Evolutionary conservation across 2,113 vertebrate genomes (phyloP).

Genomic region (Catharus fuscescens): DNA sequence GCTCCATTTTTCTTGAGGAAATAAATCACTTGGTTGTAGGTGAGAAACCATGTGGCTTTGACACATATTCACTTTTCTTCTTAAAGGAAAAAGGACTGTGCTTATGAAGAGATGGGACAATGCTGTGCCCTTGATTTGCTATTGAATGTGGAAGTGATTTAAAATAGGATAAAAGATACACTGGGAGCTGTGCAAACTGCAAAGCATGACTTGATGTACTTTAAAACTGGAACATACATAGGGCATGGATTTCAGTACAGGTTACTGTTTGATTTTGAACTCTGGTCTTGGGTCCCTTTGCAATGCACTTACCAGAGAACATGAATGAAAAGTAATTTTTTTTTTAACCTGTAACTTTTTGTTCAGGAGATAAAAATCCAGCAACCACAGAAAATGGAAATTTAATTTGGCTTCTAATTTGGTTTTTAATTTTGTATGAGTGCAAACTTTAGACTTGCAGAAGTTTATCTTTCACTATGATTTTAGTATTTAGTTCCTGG

Average conservation of each 20-base stretch:
- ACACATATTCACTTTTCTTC: not conserved
- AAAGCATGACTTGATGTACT: not conserved
- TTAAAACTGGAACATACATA: not conserved
- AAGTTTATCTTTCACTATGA: not conserved
- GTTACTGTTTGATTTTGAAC: not conserved
- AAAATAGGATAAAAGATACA: not conserved
- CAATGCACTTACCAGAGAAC: not conserved
- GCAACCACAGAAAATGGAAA: not conserved
- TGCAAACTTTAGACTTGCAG: not conserved
- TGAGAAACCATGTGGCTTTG: not conserved
- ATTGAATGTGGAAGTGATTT: not conserved
- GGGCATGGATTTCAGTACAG: not conserved
- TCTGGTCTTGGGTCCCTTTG: not conserved
- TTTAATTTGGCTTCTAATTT: not conserved
- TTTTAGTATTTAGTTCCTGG: not conserved
- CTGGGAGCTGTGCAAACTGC: not conserved
- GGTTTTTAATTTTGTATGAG: not conserved
- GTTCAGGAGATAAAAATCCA: not conserved
- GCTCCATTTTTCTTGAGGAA: slow-evolving; percentile 8
- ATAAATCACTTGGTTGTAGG: slow-evolving; percentile 37
- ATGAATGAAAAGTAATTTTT: not conserved
- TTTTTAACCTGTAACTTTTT: not conserved
- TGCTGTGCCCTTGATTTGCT: not conserved
- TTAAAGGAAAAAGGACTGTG: not conserved
- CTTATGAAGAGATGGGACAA: not conserved